phyloP scores from a whole-genome alignment of 2,113 vertebrate species.

The Corythornis cristatus region DNA sequence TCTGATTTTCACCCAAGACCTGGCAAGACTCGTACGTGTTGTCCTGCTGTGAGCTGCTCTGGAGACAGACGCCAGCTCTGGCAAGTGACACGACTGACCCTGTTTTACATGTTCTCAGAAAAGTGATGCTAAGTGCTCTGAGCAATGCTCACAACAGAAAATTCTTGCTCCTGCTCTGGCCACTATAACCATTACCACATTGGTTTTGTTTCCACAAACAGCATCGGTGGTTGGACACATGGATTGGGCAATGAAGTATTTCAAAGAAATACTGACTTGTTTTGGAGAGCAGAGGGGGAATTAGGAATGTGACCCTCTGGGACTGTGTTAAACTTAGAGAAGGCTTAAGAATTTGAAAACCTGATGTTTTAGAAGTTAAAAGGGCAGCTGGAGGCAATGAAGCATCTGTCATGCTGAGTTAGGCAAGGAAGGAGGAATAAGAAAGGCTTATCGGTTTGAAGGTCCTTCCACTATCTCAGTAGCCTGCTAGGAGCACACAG shows the following conservation, averaged over 20 bases:
- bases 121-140: background rate
- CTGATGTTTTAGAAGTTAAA: background rate
- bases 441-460: background rate
- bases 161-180: background rate
- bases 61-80: background rate
- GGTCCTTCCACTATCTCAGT: background rate
- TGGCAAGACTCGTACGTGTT: fast-evolving
- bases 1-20: background rate
- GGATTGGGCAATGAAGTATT: background rate
- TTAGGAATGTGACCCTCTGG: background rate
- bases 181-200: background rate
- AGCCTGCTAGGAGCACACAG: background rate
- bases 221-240: background rate
- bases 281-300: background rate
- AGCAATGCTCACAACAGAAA: background rate
- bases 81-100: background rate
- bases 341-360: background rate
- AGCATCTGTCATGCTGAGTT: background rate
- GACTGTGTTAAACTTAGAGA: background rate
- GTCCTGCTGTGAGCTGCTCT: background rate
- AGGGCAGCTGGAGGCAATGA: background rate
- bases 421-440: background rate
- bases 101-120: fast-evolving
- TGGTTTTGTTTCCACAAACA: background rate
- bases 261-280: background rate